Base-by-base conservation (phyloP, 1,140 invertebrate species). In the Myzus persicae region DNA sequence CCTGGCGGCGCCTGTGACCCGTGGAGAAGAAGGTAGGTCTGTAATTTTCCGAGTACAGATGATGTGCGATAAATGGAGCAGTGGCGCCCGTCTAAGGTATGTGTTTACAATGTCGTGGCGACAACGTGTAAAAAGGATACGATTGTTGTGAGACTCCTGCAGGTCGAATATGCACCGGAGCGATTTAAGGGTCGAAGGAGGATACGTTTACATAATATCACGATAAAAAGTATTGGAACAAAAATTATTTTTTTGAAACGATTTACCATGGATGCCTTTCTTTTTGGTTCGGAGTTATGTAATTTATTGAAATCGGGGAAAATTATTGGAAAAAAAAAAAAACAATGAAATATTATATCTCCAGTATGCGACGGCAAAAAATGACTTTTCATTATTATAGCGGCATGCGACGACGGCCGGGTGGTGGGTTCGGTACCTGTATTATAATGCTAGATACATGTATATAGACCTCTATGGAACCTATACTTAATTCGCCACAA, bases 1-100 rank as follows among this genome's bases (percentile, higher is more conserved):
- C 44, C 91, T 81, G 7, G 11, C 44, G 67, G 76, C 91, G 91
- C 44, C 76, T 44, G n/a, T 81, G 31, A 82, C 76, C 91, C 42
- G 90, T 36, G 67, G 90, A 76, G 59, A 92, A n/a, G 90, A 51
- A 92, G 48, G 91, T 82, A 76, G 59, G 44, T 40, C 22, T 54
- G 31, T 67, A 26, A 22, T 89, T 89, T 89, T 89, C 48, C 4
- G 38, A 54, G 38, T 90, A 67, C 51, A 67, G 38, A 59, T 42
- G 38, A 90, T 14, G 31, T 18, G 38, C 54, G 89, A 90, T 90
- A 90, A 90, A 59, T 59, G 88, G 42, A 90, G 26, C 38, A 67
- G 40, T 67, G 89, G 51, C 89, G 89, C 51, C 38, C 11, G 88
- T 4, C 46, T n/a, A 38, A 20, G n/a, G n/a, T 54, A 22, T 36